Evolutionary conservation across 2,888 invertebrate genomes (phyloP).

Genomic region (Periphyllus acericola): DNA sequence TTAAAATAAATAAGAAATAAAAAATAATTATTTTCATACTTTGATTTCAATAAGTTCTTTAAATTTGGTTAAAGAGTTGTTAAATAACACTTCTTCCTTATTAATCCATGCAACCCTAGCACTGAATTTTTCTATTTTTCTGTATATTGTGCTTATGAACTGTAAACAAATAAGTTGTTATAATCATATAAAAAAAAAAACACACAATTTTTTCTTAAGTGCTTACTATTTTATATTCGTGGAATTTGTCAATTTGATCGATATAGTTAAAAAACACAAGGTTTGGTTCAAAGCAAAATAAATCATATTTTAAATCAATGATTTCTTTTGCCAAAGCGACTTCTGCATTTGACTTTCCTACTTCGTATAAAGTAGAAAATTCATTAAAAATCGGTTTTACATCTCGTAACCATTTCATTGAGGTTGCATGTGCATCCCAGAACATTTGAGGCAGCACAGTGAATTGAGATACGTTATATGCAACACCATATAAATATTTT

Average conservation of each 20-base stretch:
- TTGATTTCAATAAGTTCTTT: constrained; percentile 83
- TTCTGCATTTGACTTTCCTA: constrained; percentile 85
- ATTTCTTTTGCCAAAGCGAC: constrained; percentile 74
- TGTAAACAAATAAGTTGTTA: constrained; percentile 68
- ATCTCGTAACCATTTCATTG: constrained; percentile 83
- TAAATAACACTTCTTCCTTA: constrained; percentile 86
- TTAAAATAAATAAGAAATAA: background rate
- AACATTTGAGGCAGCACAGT: constrained; percentile 80
- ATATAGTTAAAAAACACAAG: constrained; percentile 83
- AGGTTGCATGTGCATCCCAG: constrained; percentile 80
- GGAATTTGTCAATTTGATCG: constrained; percentile 81
- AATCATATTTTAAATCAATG: constrained; percentile 74
- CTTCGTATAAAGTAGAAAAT: constrained; percentile 73
- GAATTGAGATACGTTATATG: background rate
- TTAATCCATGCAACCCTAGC: constrained; percentile 86
- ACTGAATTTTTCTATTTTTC: constrained; percentile 79
- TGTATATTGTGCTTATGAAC: constrained; percentile 79
- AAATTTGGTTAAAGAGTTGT: constrained; percentile 81
- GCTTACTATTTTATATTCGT: constrained; percentile 73
- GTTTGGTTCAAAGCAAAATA: constrained; percentile 76
- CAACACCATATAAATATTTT: constrained; percentile 73
- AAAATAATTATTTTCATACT: constrained; percentile 64
- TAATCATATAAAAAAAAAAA: background rate
- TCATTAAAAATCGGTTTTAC: constrained; percentile 79
- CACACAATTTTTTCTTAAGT: too few relatives aligned